A percentile compares a stretch with the other conserved stretches of the same genome.
Conservation (phyloP, 2,113 vertebrate genomes). For the Elephantulus edwardii region DNA sequence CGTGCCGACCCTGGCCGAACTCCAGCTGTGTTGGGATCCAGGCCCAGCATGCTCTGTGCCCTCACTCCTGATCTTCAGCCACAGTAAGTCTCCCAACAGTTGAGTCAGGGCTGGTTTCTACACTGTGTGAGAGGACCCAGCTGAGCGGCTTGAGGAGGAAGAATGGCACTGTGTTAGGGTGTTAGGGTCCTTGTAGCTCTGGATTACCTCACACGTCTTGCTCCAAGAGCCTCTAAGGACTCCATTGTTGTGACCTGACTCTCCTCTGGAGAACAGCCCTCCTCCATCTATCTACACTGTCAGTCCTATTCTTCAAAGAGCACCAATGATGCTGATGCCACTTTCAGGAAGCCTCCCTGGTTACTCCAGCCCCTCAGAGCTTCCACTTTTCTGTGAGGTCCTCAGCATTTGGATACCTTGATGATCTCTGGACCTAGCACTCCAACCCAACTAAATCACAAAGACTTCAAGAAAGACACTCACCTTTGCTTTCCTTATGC, state of each 20-base stretch:
- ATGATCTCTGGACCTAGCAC: neutral
- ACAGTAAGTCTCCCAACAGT: neutral
- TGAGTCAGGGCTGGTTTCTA: neutral
- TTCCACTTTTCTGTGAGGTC: fast-evolving
- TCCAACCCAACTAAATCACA: neutral
- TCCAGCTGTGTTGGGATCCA: neutral
- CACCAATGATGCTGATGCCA: no score
- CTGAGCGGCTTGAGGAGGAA: neutral
- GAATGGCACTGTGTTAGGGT: neutral
- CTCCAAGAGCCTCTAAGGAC: neutral
- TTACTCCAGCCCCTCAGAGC: neutral
- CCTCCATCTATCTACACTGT: neutral
- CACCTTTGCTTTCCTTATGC: neutral
- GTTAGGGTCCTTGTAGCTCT: neutral
- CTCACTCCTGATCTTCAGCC: neutral
- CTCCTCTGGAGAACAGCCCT: neutral
- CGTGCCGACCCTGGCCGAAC: neutral
- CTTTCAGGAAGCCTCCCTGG: neutral
- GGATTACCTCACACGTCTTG: neutral
- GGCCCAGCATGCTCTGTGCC: neutral
- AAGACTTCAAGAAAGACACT: neutral
- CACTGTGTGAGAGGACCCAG: neutral
- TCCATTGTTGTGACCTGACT: no score
- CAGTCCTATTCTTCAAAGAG: neutral
- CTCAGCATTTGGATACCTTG: neutral